phyloP scores from a whole-genome alignment of 2,797 vertebrate genomes.

The Sarcophilus harrisii region DNA sequence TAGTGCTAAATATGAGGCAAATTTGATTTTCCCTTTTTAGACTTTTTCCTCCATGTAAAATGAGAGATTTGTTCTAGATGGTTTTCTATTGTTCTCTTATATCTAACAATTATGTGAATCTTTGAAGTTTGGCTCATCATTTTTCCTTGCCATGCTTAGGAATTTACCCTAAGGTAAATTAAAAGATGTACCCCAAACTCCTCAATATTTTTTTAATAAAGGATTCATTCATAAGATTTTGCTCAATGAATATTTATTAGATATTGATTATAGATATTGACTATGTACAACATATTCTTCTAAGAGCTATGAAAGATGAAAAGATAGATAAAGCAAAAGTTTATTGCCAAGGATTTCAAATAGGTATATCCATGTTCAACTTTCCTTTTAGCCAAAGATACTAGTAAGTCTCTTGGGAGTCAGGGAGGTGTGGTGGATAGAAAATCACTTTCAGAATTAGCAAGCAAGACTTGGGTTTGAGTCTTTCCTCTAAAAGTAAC shows the following conservation, averaged over 20 bases:
- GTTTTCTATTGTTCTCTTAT: neutral
- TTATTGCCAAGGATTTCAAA: rapidly evolving
- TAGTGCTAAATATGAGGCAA: neutral
- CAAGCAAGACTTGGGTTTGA: neutral
- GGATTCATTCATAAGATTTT: neutral
- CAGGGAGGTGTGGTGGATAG: neutral
- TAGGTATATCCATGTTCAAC: neutral
- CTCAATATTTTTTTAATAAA: neutral
- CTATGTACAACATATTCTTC: neutral
- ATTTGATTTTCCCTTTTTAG: neutral
- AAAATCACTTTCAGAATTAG: neutral
- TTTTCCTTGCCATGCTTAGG: neutral
- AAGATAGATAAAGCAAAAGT: neutral
- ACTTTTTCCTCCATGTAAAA: neutral
- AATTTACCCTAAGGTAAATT: too few species aligned
- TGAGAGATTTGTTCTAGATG: neutral
- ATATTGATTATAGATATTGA: neutral
- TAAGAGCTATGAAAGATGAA: neutral
- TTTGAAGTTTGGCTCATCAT: neutral
- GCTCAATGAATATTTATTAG: neutral
- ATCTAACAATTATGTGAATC: neutral
- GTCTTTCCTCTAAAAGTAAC: neutral
- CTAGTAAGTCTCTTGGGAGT: neutral
- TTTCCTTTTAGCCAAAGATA: neutral
- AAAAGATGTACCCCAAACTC: neutral